A percentile compares a stretch with the other conserved stretches of the same genome.
phyloP scores from a whole-genome alignment of 2,888 invertebrate genomes.

The Pristionchus arcanus region DNA sequence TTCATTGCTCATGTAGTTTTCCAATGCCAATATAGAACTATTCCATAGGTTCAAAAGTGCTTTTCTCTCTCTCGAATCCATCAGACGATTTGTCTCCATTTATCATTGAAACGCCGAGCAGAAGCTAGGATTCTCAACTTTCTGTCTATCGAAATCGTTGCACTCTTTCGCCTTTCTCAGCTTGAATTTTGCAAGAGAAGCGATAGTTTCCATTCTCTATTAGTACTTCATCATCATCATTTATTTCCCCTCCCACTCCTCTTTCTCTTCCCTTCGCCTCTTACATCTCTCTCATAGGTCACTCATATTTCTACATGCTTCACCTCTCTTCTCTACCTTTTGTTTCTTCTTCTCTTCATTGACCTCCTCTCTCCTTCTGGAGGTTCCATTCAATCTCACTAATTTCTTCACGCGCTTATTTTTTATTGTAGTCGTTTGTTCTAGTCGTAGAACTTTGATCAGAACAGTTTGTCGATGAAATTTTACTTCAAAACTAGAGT shows the following conservation, averaged over 20 bases:
- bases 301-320: slow-evolving; percentile 31
- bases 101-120: neutral
- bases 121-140: neutral
- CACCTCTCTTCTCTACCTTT: slow-evolving; percentile 46
- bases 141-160: neutral
- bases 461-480: neutral
- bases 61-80: neutral
- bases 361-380: neutral
- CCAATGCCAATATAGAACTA: neutral
- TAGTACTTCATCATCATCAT: slow-evolving; percentile 44
- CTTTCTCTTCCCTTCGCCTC: neutral
- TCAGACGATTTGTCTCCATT: neutral
- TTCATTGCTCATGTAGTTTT: neutral
- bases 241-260: slow-evolving; percentile 45
- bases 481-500: neutral
- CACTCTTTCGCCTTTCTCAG: neutral
- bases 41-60: neutral
- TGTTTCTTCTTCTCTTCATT: slow-evolving; percentile 19
- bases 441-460: neutral
- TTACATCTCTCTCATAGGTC: slow-evolving; percentile 27
- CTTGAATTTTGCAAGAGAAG: neutral
- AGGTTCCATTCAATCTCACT: neutral
- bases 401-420: neutral
- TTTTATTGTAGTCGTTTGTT: neutral
- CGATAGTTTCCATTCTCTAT: slow-evolving; percentile 32